Conservation (phyloP, 2,888 invertebrate species). For the Netelia virgata region DNA sequence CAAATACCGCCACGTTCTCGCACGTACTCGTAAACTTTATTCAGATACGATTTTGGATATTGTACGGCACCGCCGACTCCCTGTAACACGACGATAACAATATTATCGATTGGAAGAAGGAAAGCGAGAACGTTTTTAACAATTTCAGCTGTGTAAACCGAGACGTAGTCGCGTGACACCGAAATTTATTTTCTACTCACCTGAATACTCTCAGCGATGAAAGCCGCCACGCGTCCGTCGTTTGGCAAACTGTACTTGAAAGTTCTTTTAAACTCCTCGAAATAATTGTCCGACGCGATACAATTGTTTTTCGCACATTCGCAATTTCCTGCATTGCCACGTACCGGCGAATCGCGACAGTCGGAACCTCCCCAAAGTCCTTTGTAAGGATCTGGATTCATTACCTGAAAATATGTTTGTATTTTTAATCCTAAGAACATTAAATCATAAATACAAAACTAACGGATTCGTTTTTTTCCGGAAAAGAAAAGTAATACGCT, state of each 20-base stretch:
- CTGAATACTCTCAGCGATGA: conserved; percentile 98
- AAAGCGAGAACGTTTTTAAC: conserved; percentile 77
- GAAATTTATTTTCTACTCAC: conserved; percentile 78
- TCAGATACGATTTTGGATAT: conserved; percentile 94
- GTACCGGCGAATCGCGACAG: conserved; percentile 95
- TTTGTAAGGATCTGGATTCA: conserved; percentile 96
- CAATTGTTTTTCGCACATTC: conserved; percentile 88
- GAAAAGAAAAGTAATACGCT: no score
- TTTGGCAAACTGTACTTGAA: conserved; percentile 91
- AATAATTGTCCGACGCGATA: conserved; percentile 91
- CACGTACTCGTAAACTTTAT: conserved; percentile 92
- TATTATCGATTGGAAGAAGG: not conserved
- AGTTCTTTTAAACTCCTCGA: conserved; percentile 92
- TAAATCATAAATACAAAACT: no score
- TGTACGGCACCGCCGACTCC: conserved; percentile 98
- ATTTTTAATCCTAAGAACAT: not conserved
- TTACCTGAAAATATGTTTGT: conserved; percentile 87
- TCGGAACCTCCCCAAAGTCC: conserved; percentile 96
- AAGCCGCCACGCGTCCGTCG: conserved; percentile 92
- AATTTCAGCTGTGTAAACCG: conserved; percentile 19
- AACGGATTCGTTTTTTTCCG: no score
- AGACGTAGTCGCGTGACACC: not conserved
- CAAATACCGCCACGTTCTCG: conserved; percentile 94
- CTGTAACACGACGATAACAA: conserved; percentile 63
- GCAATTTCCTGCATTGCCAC: conserved; percentile 89